Conservation (phyloP, 2,888 invertebrate genomes). For the Sarcophaga caerulescens region DNA sequence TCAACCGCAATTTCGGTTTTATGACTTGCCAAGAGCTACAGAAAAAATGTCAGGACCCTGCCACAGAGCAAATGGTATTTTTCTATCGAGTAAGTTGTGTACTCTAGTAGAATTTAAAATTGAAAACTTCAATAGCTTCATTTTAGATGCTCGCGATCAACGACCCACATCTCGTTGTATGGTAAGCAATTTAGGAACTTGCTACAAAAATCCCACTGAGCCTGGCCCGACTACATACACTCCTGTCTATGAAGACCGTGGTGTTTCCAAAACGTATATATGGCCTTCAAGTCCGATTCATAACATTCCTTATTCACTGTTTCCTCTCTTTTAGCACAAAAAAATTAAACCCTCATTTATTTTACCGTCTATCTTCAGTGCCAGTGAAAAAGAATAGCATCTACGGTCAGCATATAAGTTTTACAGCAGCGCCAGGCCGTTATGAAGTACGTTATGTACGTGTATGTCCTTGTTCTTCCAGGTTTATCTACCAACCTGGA, state of each 20-base stretch:
- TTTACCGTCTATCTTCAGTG: constrained; percentile 69
- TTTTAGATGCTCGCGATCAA: constrained; percentile 74
- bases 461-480: constrained; percentile 71
- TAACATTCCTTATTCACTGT: neutral
- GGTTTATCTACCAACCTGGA: constrained; percentile 69
- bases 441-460: constrained; percentile 72
- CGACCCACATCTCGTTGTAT: constrained; percentile 72
- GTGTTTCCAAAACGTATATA: neutral
- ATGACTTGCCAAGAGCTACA: constrained; percentile 51
- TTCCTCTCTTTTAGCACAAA: constrained; percentile 66
- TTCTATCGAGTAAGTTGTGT: constrained; percentile 72
- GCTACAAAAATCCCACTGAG: constrained; percentile 73
- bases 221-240: constrained; percentile 74
- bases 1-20: constrained; percentile 47
- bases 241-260: constrained; percentile 5
- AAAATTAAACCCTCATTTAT: constrained; percentile 37
- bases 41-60: constrained; percentile 70
- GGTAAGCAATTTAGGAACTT: constrained; percentile 69
- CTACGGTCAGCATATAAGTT: constrained; percentile 69
- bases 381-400: constrained; percentile 68
- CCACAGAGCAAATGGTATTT: constrained; percentile 73
- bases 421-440: constrained; percentile 76
- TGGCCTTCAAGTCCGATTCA: neutral
- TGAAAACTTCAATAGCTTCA: neutral
- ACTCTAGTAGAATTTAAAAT: neutral